Percentiles rank a stretch among this genome's conserved stretches.
These are phyloP conservation scores for Salvelinus namaycush DNA, from an alignment of 2,113 vertebrate genomes.

Conservation along the genomic window DNA sequence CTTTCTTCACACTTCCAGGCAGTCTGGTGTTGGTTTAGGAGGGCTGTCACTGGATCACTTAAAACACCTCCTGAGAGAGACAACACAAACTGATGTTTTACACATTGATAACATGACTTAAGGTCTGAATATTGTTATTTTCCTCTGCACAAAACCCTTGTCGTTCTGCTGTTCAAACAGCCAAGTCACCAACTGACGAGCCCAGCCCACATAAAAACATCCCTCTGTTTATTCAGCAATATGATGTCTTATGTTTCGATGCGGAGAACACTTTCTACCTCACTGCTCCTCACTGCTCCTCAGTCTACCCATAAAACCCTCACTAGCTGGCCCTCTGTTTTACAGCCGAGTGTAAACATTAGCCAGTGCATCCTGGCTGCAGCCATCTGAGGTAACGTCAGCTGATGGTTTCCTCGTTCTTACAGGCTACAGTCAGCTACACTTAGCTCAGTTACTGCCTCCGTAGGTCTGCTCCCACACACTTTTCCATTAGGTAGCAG, in stretches of 20 bases:
- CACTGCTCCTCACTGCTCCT: not conserved
- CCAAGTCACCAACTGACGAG: no score
- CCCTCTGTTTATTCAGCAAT: not conserved
- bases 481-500: not conserved
- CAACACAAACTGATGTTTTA: not conserved
- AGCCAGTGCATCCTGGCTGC: not conserved
- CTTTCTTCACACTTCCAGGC: conserved; percentile 42
- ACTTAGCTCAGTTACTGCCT: no score
- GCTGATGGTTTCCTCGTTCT: not conserved
- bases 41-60: conserved; percentile 15
- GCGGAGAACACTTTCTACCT: not conserved
- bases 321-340: not conserved
- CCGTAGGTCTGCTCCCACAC: not conserved
- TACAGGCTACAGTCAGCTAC: not conserved
- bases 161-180: no score
- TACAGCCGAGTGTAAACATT: not conserved
- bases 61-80: not conserved
- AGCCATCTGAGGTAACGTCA: not conserved
- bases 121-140: no score
- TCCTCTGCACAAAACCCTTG: no score
- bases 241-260: not conserved
- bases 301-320: not conserved
- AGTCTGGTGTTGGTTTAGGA: conserved; percentile 29
- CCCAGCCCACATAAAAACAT: not conserved
- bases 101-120: no score